Evolutionary conservation across 1,140 invertebrate genomes (phyloP).

Genomic region (Dendrolimus kikuchii): DNA sequence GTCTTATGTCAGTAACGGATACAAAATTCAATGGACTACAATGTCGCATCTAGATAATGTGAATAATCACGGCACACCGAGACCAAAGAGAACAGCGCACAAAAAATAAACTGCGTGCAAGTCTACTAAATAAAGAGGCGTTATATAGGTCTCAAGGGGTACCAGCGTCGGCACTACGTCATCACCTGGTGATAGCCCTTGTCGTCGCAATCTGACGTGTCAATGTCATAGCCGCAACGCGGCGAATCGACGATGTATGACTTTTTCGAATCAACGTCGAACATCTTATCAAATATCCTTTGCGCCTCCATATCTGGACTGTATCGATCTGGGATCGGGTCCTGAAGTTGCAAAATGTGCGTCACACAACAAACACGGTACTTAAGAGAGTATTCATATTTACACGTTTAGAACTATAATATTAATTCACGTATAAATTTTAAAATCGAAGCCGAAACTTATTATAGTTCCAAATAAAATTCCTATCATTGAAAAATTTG

Average conservation of each 20-base stretch:
- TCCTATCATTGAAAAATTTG: no score
- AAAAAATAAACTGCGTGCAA: conserved; percentile 66
- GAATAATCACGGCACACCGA: conserved; percentile 31
- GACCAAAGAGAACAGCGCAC: conserved; percentile 47
- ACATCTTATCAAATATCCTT: conserved; percentile 72
- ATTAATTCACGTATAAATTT: no score
- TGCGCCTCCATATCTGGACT: conserved; percentile 69
- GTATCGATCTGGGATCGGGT: conserved; percentile 66
- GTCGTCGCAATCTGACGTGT: conserved; percentile 66
- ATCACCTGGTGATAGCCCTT: conserved; percentile 65
- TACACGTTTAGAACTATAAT: no score
- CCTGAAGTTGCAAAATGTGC: conserved; percentile 65
- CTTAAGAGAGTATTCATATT: no score
- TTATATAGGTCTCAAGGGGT: conserved; percentile 40
- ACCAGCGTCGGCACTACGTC: conserved; percentile 54
- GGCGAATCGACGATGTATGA: conserved; percentile 58
- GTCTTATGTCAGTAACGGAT: no score
- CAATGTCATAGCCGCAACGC: conserved; percentile 64
- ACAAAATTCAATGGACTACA: neutral
- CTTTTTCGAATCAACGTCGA: conserved; percentile 65
- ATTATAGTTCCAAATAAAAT: no score
- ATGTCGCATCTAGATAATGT: conserved; percentile 41
- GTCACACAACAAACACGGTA: conserved; percentile 28
- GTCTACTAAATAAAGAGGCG: conserved; percentile 53
- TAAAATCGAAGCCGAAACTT: no score